These are phyloP conservation scores for Trilocha varians DNA, from an alignment of 2,888 invertebrate species.

Conservation along the genomic window DNA sequence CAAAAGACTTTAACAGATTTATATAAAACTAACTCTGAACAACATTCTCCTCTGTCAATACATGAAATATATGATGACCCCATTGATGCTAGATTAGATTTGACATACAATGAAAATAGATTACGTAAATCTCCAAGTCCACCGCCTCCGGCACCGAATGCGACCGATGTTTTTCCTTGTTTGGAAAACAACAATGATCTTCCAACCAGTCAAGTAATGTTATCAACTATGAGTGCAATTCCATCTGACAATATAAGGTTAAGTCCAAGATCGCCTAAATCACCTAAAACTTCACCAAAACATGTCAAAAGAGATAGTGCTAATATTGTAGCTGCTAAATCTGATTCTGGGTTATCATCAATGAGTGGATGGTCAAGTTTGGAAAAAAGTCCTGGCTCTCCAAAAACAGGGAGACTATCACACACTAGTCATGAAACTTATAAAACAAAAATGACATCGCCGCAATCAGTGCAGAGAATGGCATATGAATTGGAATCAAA, in stretches of 20 bases:
- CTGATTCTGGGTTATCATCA: slow-evolving; percentile 89
- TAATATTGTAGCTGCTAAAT: slow-evolving; percentile 82
- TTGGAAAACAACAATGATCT: slow-evolving; percentile 50
- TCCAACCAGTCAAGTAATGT: slow-evolving; percentile 37
- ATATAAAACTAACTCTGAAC: slow-evolving; percentile 65
- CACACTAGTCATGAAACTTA: slow-evolving; percentile 54
- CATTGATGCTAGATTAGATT: slow-evolving; percentile 51
- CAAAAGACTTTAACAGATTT: slow-evolving; percentile 64
- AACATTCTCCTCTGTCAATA: slow-evolving; percentile 76
- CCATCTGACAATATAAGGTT: slow-evolving; percentile 67
- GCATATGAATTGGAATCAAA: slow-evolving; percentile 55
- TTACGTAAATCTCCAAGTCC: slow-evolving; percentile 77
- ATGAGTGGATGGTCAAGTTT: slow-evolving; percentile 90
- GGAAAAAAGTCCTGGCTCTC: slow-evolving; percentile 88
- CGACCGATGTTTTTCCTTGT: slow-evolving; percentile 61
- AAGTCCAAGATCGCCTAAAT: slow-evolving; percentile 81
- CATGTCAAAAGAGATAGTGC: slow-evolving; percentile 73
- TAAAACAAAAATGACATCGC: slow-evolving; percentile 54
- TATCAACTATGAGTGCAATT: slow-evolving; percentile 39
- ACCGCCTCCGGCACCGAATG: slow-evolving; percentile 85
- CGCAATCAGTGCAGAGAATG: slow-evolving; percentile 51
- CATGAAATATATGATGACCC: slow-evolving; percentile 77
- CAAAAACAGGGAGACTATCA: slow-evolving; percentile 71
- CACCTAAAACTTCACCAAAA: slow-evolving; percentile 81
- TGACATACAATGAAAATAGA: slow-evolving; percentile 65